A percentile compares a stretch with the other conserved stretches of the same genome.
Evolutionary conservation across 2,797 vertebrate genomes (phyloP).

Genomic region (Falco novaeseelandiae): DNA sequence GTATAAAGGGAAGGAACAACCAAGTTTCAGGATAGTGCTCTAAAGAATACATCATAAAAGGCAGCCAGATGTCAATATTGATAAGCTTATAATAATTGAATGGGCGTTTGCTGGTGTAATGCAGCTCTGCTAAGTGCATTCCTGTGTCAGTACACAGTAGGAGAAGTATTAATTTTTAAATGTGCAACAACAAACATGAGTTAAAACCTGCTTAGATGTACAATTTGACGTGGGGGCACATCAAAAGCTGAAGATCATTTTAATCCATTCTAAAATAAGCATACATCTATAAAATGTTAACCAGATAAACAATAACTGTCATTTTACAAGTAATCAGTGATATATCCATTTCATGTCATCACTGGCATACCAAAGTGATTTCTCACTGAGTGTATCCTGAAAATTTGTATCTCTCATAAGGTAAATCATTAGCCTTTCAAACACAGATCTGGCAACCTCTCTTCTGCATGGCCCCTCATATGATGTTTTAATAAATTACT

Average conservation of each 20-base stretch:
- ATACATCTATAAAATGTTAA: neutral
- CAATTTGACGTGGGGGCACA: neutral
- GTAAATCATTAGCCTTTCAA: neutral
- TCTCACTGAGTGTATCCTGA: neutral
- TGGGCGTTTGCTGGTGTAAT: neutral
- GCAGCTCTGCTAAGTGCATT: neutral
- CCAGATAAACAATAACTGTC: neutral
- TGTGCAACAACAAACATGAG: neutral
- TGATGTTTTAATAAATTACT: neutral
- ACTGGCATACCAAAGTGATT: neutral
- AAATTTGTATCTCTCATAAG: neutral
- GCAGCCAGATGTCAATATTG: neutral
- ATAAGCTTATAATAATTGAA: neutral
- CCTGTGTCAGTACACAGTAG: neutral
- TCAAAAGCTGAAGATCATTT: neutral
- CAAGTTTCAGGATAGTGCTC: neutral
- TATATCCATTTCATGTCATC: neutral
- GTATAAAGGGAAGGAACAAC: neutral
- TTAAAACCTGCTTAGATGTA: neutral
- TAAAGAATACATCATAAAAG: fast-evolving
- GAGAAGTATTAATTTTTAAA: neutral
- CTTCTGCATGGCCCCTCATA: neutral
- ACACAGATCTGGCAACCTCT: neutral
- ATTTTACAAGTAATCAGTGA: neutral
- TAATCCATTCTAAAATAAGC: neutral